Conservation (phyloP, 35 echinoderm and acorn worm genomes). For the Stichopus chloronotus region DNA sequence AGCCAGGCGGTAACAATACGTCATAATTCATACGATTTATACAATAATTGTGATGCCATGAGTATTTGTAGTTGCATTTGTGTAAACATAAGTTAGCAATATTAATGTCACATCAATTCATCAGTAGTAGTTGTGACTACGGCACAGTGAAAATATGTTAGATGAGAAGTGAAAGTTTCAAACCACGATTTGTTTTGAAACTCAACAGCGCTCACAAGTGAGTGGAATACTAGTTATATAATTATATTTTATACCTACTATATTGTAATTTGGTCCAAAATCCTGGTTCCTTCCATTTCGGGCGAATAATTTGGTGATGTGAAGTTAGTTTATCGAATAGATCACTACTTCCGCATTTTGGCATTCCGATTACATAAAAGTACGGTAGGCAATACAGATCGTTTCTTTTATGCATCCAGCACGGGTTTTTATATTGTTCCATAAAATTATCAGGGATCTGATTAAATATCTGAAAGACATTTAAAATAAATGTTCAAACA, state of each 20-base stretch:
- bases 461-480: constrained; percentile 17
- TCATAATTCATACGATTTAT: neutral
- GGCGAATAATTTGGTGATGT: neutral
- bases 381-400: constrained; percentile 28
- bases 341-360: constrained; percentile 38
- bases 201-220: too few species aligned
- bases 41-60: neutral
- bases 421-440: constrained; percentile 24
- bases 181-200: too few species aligned
- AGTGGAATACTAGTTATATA: too few species aligned
- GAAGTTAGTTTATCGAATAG: constrained; percentile 3
- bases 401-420: constrained; percentile 12
- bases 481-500: neutral
- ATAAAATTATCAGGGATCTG: constrained; percentile 9
- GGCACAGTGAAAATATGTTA: too few species aligned
- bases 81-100: neutral
- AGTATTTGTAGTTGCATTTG: neutral
- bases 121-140: too few species aligned
- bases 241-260: neutral
- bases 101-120: neutral
- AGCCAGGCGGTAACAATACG: neutral
- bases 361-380: constrained; percentile 44
- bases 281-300: constrained; percentile 12
- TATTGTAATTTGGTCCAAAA: constrained; percentile 35
- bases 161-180: too few species aligned